A percentile compares a stretch with the other conserved stretches of the same genome.
These are phyloP conservation scores for Leptoclinus maculatus DNA, from an alignment of 2,797 vertebrate species.

Conservation along the genomic window DNA sequence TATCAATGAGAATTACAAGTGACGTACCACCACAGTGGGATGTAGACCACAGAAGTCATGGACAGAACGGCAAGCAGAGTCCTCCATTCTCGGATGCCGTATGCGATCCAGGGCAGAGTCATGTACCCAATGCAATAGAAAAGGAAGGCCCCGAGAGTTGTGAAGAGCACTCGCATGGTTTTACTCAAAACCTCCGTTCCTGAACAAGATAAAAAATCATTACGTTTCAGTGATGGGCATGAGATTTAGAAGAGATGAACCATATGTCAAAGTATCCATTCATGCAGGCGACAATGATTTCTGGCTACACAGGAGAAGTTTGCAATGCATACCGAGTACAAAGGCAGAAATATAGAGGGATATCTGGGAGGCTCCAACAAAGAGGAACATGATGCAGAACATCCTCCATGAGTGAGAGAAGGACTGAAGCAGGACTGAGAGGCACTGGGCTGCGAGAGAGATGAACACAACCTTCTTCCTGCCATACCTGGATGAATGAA, in stretches of 20 bases:
- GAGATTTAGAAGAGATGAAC: background rate
- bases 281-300: background rate
- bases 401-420: conserved; percentile 91
- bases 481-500: conserved; percentile 85
- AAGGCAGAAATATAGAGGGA: conserved; percentile 94
- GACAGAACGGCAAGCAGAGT: conserved; percentile 87
- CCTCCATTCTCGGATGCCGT: conserved; percentile 90
- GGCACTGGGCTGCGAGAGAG: conserved; percentile 88
- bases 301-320: background rate
- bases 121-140: conserved; percentile 94
- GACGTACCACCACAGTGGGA: conserved; percentile 91
- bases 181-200: conserved; percentile 93
- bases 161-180: conserved; percentile 89
- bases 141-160: conserved; percentile 90
- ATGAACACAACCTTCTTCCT: conserved; percentile 92
- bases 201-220: conserved; percentile 65
- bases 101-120: conserved; percentile 90
- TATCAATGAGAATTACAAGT: fast-evolving
- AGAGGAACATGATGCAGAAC: conserved; percentile 90
- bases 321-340: conserved; percentile 90
- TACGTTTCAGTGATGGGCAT: background rate
- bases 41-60: conserved; percentile 84
- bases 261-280: background rate
- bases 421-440: conserved; percentile 89
- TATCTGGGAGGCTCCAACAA: conserved; percentile 93